phyloP scores from a whole-genome alignment of 2,888 invertebrate species.

The Timema podura region DNA sequence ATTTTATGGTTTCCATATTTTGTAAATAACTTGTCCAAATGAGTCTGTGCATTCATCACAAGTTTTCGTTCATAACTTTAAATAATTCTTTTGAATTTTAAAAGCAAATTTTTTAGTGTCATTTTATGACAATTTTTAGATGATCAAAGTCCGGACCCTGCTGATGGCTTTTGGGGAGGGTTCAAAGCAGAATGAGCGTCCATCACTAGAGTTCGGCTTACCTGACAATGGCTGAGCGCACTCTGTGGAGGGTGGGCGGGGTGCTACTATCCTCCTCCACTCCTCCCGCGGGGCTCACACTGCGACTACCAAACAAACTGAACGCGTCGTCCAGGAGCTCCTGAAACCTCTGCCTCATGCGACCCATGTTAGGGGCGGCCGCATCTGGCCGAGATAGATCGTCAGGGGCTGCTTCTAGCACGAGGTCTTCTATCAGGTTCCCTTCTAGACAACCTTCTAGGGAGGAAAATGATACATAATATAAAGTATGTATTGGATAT shows the following conservation, averaged over 20 bases:
- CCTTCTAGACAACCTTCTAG: slow-evolving; percentile 13
- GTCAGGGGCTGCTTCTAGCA: slow-evolving; percentile 12
- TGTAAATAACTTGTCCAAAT: too few species aligned
- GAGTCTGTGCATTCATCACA: too few species aligned
- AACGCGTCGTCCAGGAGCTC: slow-evolving; percentile 76
- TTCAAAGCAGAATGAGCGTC: too few species aligned
- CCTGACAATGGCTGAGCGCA: slow-evolving; percentile 31
- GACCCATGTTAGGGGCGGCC: slow-evolving; percentile 45
- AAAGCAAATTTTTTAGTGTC: too few species aligned
- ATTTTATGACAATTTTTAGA: too few species aligned
- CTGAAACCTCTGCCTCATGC: slow-evolving; percentile 69
- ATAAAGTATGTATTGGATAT: too few species aligned
- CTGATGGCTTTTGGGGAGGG: too few species aligned
- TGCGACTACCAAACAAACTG: slow-evolving; percentile 66
- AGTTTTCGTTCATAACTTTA: too few species aligned
- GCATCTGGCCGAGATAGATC: slow-evolving; percentile 17
- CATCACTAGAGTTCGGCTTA: slow-evolving; percentile 9
- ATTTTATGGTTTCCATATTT: too few species aligned
- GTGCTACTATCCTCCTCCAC: slow-evolving; percentile 26
- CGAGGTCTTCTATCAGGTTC: slow-evolving; percentile 7
- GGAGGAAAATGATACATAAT: too few species aligned
- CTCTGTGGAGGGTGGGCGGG: slow-evolving; percentile 30
- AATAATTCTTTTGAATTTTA: too few species aligned
- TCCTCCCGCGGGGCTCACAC: slow-evolving; percentile 37
- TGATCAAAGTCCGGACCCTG: too few species aligned